phyloP scores from a whole-genome alignment of 2,888 invertebrate genomes.

The Ecliptopera silaceata region DNA sequence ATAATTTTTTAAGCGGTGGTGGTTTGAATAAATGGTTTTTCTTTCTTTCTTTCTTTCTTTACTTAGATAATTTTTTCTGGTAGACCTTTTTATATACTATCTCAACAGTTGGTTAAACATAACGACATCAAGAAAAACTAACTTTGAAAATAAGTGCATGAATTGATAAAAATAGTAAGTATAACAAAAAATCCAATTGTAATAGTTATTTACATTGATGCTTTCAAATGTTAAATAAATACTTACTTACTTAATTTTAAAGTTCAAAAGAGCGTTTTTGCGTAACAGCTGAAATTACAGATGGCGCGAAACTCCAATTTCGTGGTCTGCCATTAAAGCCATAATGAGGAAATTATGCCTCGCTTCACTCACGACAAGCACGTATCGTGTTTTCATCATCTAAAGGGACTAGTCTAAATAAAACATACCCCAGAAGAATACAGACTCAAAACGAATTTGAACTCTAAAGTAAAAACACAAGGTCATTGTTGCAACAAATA shows the following conservation, averaged over 20 bases:
- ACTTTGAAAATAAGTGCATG: no score
- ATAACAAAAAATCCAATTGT: no score
- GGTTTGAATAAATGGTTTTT: no score
- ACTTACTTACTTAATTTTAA: conserved; percentile 2
- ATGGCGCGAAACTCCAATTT: conserved; percentile 63
- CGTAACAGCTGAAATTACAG: conserved; percentile 50
- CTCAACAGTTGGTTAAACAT: no score
- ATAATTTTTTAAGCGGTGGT: no score
- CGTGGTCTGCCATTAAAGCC: conserved; percentile 58
- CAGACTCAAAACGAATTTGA: conserved; percentile 1
- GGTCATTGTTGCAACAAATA: conserved; percentile 15
- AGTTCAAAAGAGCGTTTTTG: conserved; percentile 42
- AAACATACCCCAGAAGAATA: conserved; percentile 12
- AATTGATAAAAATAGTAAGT: no score
- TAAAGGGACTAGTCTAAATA: conserved; percentile 43
- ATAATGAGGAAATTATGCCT: conserved; percentile 68
- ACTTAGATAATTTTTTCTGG: no score
- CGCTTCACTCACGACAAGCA: conserved; percentile 46
- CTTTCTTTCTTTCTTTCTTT: no score
- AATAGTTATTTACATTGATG: neutral
- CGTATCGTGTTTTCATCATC: conserved; percentile 66
- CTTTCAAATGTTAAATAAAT: neutral
- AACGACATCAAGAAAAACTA: no score
- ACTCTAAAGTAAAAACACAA: conserved; percentile 3
- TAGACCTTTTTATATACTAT: no score